Evolutionary conservation across 1,140 invertebrate genomes (phyloP).

Genomic region (Hyphantria cunea): DNA sequence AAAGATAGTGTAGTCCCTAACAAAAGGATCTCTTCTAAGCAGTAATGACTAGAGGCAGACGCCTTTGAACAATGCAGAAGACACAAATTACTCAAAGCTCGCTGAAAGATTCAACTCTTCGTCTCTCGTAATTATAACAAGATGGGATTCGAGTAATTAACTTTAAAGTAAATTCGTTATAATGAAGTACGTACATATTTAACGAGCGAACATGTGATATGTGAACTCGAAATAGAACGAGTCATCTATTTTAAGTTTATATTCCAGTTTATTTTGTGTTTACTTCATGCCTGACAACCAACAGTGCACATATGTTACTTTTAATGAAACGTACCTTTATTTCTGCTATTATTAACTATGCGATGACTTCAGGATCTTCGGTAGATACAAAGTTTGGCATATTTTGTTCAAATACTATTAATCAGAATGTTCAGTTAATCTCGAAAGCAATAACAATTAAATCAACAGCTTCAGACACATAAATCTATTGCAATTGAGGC

Average conservation of each 20-base stretch:
- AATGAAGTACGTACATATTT: constrained; percentile 4
- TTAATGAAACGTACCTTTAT: too few relatives aligned
- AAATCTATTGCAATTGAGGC: constrained; percentile 27
- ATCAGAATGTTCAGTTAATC: constrained; percentile 8
- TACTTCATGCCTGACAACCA: neutral
- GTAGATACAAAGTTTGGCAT: too few relatives aligned
- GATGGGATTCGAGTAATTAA: constrained; percentile 13
- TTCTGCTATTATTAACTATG: too few relatives aligned
- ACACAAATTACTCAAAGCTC: constrained; percentile 39
- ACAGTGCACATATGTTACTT: too few relatives aligned
- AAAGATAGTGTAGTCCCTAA: constrained; percentile 35
- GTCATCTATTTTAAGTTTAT: neutral
- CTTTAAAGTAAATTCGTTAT: constrained; percentile 9
- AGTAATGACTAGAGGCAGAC: constrained; percentile 45
- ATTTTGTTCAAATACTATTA: neutral
- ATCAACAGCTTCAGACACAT: constrained; percentile 16
- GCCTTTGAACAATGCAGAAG: constrained; percentile 48
- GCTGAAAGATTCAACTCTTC: constrained; percentile 44
- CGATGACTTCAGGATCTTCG: too few relatives aligned
- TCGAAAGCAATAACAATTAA: constrained; percentile 16
- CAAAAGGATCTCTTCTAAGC: constrained; percentile 49
- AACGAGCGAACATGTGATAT: constrained; percentile 6
- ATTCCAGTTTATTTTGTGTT: neutral
- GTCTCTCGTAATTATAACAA: constrained; percentile 16
- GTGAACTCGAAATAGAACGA: constrained; percentile 1